phyloP scores from a whole-genome alignment of 2,888 invertebrate genomes.

The Cryptophagus acutangulus region DNA sequence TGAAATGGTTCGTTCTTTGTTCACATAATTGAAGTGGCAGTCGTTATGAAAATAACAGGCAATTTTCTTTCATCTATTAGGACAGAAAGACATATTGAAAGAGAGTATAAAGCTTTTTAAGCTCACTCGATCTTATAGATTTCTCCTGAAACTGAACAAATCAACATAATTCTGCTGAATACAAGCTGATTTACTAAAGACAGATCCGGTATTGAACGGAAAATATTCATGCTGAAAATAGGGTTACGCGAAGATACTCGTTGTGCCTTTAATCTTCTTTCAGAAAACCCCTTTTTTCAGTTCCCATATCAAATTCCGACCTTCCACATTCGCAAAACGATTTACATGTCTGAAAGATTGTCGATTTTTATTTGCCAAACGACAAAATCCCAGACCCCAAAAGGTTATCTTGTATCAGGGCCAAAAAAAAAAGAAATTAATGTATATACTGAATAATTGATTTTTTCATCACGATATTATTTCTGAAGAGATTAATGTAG shows the following conservation, averaged over 20 bases:
- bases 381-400: slow-evolving; percentile 3
- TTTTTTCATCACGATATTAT: too few species aligned
- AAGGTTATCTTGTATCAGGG: too few species aligned
- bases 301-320: slow-evolving; percentile 15
- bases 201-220: slow-evolving; percentile 12
- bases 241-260: slow-evolving; percentile 33
- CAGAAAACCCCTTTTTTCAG: slow-evolving; percentile 18
- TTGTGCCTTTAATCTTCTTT: slow-evolving; percentile 37
- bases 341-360: slow-evolving; percentile 10
- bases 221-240: slow-evolving; percentile 42
- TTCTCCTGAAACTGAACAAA: too few species aligned
- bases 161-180: slow-evolving; percentile 19
- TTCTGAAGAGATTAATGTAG: too few species aligned
- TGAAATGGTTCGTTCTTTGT: too few species aligned
- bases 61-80: too few species aligned
- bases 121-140: too few species aligned
- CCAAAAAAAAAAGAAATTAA: too few species aligned
- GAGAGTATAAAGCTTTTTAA: too few species aligned
- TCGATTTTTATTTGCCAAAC: slow-evolving; percentile 7
- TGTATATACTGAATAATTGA: too few species aligned
- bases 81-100: too few species aligned
- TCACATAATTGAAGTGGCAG: too few species aligned
- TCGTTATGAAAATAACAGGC: neutral
- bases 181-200: slow-evolving; percentile 12
- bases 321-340: slow-evolving; percentile 13